Evolutionary conservation across 37 sponge, comb jelly and placozoan genomes (phyloP).

Genomic region (Dysidea cf. avara): DNA sequence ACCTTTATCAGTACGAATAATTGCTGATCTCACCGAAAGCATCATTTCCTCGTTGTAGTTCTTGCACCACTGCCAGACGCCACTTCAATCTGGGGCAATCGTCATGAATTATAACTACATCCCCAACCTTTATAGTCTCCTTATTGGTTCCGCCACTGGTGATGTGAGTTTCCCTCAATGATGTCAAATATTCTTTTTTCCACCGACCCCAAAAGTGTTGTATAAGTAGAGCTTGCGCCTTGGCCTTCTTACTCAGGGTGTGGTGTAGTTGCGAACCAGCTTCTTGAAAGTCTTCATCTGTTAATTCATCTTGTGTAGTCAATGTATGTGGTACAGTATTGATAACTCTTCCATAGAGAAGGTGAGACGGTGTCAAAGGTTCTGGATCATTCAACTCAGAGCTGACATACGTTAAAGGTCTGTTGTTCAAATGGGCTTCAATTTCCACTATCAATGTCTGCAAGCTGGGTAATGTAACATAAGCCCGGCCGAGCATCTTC

Average conservation of each 20-base stretch:
- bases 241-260: background rate
- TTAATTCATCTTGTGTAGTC: too few relatives aligned
- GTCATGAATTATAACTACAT: too few relatives aligned
- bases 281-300: background rate
- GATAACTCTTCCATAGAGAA: too few relatives aligned
- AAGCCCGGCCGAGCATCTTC: background rate
- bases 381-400: slow-evolving; percentile 14
- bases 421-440: too few relatives aligned
- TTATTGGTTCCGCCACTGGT: background rate
- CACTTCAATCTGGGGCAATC: background rate
- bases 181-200: slow-evolving; percentile 10
- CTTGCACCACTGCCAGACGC: too few relatives aligned
- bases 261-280: background rate
- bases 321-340: too few relatives aligned
- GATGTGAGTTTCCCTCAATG: slow-evolving; percentile 11
- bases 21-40: too few relatives aligned
- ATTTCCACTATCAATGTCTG: slow-evolving; percentile 2
- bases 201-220: slow-evolving; percentile 26
- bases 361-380: slow-evolving; percentile 18
- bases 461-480: background rate
- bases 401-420: slow-evolving; percentile 7
- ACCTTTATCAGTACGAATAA: too few relatives aligned
- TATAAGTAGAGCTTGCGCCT: background rate
- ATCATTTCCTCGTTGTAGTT: too few relatives aligned
- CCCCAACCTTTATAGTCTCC: background rate